Percentiles rank a stretch among this genome's conserved stretches.
These are phyloP conservation scores for Agelastica alni DNA, from an alignment of 2,888 invertebrate species.

Conservation along the genomic window DNA sequence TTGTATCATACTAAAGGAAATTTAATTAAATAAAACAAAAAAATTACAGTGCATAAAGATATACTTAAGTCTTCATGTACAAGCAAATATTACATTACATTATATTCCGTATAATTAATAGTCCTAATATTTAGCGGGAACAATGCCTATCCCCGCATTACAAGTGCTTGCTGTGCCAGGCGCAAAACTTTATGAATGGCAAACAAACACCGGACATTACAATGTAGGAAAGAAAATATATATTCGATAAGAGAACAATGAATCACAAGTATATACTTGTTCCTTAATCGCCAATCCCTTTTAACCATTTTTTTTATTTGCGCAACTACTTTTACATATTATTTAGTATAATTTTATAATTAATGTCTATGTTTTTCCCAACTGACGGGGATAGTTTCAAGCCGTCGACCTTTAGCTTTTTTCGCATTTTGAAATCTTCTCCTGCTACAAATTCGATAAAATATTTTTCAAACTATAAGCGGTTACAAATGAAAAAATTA, in stretches of 20 bases:
- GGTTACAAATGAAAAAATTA: conserved; percentile 53
- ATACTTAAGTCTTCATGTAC: conserved; percentile 78
- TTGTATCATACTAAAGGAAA: neutral
- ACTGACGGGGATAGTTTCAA: conserved; percentile 33
- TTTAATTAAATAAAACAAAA: conserved; percentile 6
- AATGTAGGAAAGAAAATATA: conserved; percentile 51
- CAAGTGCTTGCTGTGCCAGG: conserved; percentile 49
- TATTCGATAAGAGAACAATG: conserved; percentile 56
- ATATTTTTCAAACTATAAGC: conserved; percentile 53
- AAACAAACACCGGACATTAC: conserved; percentile 49
- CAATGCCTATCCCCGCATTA: conserved; percentile 40
- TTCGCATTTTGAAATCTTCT: conserved; percentile 29
- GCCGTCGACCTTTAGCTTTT: conserved; percentile 37
- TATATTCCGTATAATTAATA: conserved; percentile 60
- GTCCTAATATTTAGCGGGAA: conserved; percentile 55
- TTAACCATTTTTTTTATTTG: conserved; percentile 37
- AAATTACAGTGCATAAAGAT: conserved; percentile 71
- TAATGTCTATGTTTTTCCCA: conserved; percentile 49
- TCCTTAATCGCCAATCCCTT: conserved; percentile 56
- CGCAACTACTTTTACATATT: conserved; percentile 52
- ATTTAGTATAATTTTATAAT: conserved; percentile 50
- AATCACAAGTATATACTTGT: conserved; percentile 54
- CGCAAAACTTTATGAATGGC: conserved; percentile 43
- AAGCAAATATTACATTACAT: conserved; percentile 73
- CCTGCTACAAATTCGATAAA: conserved; percentile 33